Percentiles rank a stretch among this genome's conserved stretches.
These are phyloP conservation scores for Tragelaphus eurycerus DNA, from an alignment of 2,797 vertebrate species.

Conservation along the genomic window DNA sequence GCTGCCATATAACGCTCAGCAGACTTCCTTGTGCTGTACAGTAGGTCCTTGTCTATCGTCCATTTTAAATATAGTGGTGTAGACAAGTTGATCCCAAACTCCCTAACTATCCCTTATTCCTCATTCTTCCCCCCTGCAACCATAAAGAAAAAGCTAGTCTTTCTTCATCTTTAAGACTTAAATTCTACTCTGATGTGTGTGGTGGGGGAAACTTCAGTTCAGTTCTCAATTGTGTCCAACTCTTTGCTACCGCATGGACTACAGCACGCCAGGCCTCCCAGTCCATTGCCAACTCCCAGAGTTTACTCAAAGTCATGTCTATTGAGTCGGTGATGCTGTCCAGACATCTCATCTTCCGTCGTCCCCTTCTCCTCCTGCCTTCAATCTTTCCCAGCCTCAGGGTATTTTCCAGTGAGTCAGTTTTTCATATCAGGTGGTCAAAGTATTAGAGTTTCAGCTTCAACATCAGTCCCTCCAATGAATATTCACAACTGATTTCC, in stretches of 20 bases:
- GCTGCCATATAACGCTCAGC: not conserved
- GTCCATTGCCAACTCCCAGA: not conserved
- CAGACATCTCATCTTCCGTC: not conserved
- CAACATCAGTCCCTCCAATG: not conserved
- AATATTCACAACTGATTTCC: not conserved
- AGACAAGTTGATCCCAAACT: not conserved
- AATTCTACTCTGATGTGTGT: not conserved
- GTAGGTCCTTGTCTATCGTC: not conserved
- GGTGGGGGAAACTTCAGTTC: not conserved
- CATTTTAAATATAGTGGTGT: not conserved
- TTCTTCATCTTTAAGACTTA: not conserved
- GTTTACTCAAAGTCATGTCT: not conserved
- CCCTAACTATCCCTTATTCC: not conserved
- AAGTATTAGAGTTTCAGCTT: not conserved
- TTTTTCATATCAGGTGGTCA: not conserved
- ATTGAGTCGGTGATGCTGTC: not conserved
- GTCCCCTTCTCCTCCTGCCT: not conserved
- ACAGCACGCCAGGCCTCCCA: not conserved
- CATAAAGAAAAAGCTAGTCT: not conserved
- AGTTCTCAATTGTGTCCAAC: not conserved
- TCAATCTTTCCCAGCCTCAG: not conserved
- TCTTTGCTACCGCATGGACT: not conserved
- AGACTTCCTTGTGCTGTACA: not conserved
- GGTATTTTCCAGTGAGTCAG: not conserved
- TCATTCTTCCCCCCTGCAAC: not conserved